Evolutionary conservation across 2,888 invertebrate species (phyloP).

Genomic region (Synergus laeviventris): DNA sequence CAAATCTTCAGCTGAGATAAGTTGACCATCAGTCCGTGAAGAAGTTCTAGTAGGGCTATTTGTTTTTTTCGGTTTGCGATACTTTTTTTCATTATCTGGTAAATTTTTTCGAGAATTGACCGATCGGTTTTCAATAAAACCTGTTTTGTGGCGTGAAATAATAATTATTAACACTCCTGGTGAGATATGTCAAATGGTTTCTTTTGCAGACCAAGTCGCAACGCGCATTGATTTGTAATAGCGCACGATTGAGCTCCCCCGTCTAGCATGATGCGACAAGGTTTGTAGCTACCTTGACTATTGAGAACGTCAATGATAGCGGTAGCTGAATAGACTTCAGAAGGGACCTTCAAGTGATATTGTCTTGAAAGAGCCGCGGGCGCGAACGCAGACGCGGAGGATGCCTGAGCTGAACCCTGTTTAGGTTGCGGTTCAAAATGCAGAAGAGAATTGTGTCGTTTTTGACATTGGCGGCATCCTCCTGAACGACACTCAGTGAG

Average conservation of each 20-base stretch:
- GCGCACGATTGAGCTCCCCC: too few relatives aligned
- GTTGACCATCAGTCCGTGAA: background rate
- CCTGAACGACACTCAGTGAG: background rate
- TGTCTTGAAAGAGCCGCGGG: background rate
- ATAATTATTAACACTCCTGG: too few relatives aligned
- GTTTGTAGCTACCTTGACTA: too few relatives aligned
- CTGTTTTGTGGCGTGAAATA: too few relatives aligned
- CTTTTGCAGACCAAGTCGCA: too few relatives aligned
- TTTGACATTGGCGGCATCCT: background rate
- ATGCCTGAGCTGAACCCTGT: background rate
- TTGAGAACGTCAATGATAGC: too few relatives aligned
- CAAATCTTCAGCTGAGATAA: background rate
- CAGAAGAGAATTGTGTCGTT: background rate
- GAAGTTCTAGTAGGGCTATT: background rate
- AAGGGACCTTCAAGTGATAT: background rate
- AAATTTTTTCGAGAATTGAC: slow-evolving; percentile 13
- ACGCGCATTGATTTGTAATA: too few relatives aligned
- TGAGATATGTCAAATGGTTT: too few relatives aligned
- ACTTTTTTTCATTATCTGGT: slow-evolving; percentile 22
- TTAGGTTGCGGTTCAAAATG: background rate
- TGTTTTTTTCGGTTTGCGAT: background rate
- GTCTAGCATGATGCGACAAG: too few relatives aligned
- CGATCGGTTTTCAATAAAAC: slow-evolving; percentile 37
- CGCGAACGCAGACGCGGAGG: too few relatives aligned
- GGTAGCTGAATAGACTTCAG: too few relatives aligned